Conservation (phyloP, 2,888 invertebrate genomes). For the Caenorhabditis macrosperma region DNA sequence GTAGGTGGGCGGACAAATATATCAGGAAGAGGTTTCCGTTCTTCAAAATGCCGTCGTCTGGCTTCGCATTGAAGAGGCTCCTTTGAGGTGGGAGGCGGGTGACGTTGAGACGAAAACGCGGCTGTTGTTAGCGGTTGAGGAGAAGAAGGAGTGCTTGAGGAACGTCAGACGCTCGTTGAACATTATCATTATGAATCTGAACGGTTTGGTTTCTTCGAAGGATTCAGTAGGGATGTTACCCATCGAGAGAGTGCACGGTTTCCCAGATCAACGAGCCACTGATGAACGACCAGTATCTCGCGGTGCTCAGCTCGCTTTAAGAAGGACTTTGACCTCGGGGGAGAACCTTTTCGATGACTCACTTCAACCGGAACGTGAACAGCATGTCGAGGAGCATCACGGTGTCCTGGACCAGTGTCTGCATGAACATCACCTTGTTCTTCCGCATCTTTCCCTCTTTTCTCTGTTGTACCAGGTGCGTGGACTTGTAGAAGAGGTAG, state of each 20-base stretch:
- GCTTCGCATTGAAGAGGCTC: neutral
- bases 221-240: too few relatives aligned
- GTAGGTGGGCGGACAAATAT: too few relatives aligned
- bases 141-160: constrained; percentile 21
- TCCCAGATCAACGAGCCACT: constrained; percentile 37
- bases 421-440: constrained; percentile 28
- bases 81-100: neutral
- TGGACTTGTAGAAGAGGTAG: constrained; percentile 31
- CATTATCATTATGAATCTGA: constrained; percentile 44
- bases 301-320: constrained; percentile 12
- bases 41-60: neutral
- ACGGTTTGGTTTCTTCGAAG: too few relatives aligned
- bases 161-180: constrained; percentile 46
- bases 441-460: constrained; percentile 1
- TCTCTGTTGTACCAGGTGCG: neutral
- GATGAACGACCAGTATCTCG: constrained; percentile 28
- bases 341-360: neutral
- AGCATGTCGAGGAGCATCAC: constrained; percentile 37
- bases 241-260: constrained; percentile 39
- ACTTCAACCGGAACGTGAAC: constrained; percentile 39
- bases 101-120: neutral
- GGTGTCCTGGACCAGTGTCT: constrained; percentile 43
- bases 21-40: too few relatives aligned
- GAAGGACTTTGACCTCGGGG: neutral
- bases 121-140: neutral